phyloP scores from a whole-genome alignment of 2,888 invertebrate genomes.

The Agrotis exclamationis region DNA sequence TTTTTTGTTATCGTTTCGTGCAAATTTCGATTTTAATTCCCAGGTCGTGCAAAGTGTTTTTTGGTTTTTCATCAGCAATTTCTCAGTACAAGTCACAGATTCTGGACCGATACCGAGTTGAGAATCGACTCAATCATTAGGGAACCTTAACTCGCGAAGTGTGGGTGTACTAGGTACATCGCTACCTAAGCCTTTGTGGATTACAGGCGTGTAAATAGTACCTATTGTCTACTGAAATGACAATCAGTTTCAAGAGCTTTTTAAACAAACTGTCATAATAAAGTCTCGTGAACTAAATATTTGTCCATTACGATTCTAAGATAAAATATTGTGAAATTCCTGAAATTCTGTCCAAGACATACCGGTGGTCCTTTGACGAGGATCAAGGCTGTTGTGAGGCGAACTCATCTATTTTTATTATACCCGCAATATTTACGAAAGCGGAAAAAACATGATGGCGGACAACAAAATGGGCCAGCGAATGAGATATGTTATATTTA shows the following conservation, averaged over 20 bases:
- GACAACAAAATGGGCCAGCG: conserved; percentile 36
- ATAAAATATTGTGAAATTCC: conserved; percentile 58
- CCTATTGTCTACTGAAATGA: not conserved
- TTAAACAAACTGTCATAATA: not conserved
- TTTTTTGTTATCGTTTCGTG: too few species aligned
- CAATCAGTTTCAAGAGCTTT: too few species aligned
- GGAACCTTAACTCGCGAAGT: too few species aligned
- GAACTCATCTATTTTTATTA: conserved; percentile 67
- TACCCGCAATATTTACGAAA: conserved; percentile 64
- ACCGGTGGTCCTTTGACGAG: conserved; percentile 65
- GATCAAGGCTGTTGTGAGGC: conserved; percentile 42
- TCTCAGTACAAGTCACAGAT: too few species aligned
- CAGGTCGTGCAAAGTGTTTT: too few species aligned
- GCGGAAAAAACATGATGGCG: conserved; percentile 63
- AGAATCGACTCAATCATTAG: too few species aligned
- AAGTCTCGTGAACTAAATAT: conserved; percentile 20
- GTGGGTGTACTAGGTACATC: too few species aligned
- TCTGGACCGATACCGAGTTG: too few species aligned
- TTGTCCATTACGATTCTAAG: conserved; percentile 36
- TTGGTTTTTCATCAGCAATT: too few species aligned
- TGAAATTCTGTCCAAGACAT: conserved; percentile 62
- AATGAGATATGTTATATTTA: conserved; percentile 32
- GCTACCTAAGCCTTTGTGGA: too few species aligned
- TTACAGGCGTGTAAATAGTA: too few species aligned
- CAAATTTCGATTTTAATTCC: too few species aligned